Evolutionary conservation across 2,113 vertebrate species (phyloP), one percentile per base, ranked within the genome.

Genomic region (Spea multiplicata): DNA sequence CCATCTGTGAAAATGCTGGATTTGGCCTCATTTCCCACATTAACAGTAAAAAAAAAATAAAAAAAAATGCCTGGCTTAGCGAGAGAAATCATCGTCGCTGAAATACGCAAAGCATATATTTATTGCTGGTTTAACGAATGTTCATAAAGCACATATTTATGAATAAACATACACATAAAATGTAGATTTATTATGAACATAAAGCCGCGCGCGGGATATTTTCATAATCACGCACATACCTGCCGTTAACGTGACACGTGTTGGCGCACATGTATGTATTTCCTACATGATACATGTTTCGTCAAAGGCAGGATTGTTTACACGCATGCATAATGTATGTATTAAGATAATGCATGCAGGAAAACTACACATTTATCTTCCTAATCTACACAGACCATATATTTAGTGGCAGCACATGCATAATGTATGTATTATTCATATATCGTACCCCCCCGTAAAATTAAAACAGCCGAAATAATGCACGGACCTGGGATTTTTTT

Each of bases 1-100:
- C 88, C 91, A 91, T 93, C 89, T 92, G 89, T 89, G 88, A 88
- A 88, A 91, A 89, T 88, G 87, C 90, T 90, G 83, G 79, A 87
- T 90, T 91, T 92, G 90, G 91, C 91, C 88, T 91, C 89, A 89
- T 92, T 91, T 91, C 89, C 79, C 83, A 85, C 87, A 89, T 91
- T 90, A 91, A 90, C 89, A 90, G 87, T 30, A 30, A 30, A 30
- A 30, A 30, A 30, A 30, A 30, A 30, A 30, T 30, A 1, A 50
- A 73, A 17, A 49, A 16, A 74, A 74, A 59, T 44, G 71, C 78
- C 64, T 67, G 12, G 62, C 71, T 59, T 30, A 30, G 30, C 9
- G 61, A 74, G 87, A 88, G 85, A 79, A 30, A 86, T 91, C 86
- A 88, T 86, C 86, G 90, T 86, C 82, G 89, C 82, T 83, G 85